Base-by-base conservation (phyloP, 2,113 vertebrate genomes). In the Microtus oregoni region DNA sequence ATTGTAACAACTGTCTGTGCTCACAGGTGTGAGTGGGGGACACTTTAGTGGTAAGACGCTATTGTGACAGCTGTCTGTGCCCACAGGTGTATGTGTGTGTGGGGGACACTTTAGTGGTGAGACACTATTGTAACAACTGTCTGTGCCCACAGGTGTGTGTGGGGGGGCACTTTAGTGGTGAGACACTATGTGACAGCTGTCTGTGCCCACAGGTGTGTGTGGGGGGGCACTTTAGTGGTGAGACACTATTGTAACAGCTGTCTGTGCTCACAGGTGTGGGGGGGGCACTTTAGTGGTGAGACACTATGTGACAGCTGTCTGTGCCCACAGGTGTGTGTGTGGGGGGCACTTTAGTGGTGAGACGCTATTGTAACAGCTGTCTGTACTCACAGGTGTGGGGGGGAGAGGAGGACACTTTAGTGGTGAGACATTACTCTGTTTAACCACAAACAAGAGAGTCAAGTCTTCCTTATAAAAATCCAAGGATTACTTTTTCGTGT, bases 21-120 rank as follows among this genome's bases (percentile, higher is more conserved):
- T 1, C 44, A 72, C 7, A n/a, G 17, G 35, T n/a, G 8, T n/a
- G 70, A 1, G 35, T n/a, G 70, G 1, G 9, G 35, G 20, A 3
- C 70, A n/a, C 1, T 35, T 72, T 4, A 20, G 68, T 70, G 32
- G 17, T 19, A 32, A 70, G 30, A 68, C 67, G 0, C 68, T 15
- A 35, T 30, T 77, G 26, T 30, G 30, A n/a, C 26, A 32, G 76
- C 19, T 14, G 70, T 22, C 81, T 32, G 26, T 26, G n/a, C 13
- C 7, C 68, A 70, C 32, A 70, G 32, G 32, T 70, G 68, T 70
- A 32, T 12, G 0, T 6, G 7, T 32, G 7, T 3, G 41, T 3
- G 41, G 41, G 3, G 41, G 41, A 41, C 67, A 70, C 32, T 5
- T 68, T 6, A 68, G 30, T 70, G 30, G 30, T 17, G 67, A 70